phyloP scores from a whole-genome alignment of 2,113 vertebrate genomes.

The Notechis scutatus region DNA sequence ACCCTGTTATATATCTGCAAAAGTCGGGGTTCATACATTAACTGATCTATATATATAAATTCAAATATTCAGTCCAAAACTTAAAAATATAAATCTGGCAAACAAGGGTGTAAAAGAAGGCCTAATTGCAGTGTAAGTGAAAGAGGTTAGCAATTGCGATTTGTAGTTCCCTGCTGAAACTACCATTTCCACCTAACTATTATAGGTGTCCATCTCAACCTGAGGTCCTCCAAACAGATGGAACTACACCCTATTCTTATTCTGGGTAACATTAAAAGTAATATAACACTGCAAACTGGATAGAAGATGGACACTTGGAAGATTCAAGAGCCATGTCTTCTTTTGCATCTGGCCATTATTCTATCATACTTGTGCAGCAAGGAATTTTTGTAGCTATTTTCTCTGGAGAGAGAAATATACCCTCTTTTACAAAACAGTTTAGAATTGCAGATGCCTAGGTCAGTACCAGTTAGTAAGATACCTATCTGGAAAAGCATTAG shows the following conservation, averaged over 20 bases:
- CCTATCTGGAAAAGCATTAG: background rate
- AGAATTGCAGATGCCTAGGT: background rate
- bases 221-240: background rate
- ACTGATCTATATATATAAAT: too few species aligned
- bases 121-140: too few species aligned
- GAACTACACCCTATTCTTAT: background rate
- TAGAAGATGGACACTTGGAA: background rate
- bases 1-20: background rate
- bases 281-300: background rate
- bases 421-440: background rate
- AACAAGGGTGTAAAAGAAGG: too few species aligned
- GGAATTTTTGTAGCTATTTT: background rate
- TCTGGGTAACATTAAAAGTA: background rate
- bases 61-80: too few species aligned
- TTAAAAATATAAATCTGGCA: too few species aligned
- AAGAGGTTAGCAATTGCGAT: background rate
- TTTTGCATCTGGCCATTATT: background rate
- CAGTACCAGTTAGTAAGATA: background rate
- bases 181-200: background rate
- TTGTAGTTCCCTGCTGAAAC: background rate
- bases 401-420: background rate
- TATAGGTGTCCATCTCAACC: background rate
- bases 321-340: background rate
- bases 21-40: too few species aligned
- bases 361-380: background rate